Conservation (phyloP, 2,888 invertebrate genomes). For the Standfussiana lucernea region DNA sequence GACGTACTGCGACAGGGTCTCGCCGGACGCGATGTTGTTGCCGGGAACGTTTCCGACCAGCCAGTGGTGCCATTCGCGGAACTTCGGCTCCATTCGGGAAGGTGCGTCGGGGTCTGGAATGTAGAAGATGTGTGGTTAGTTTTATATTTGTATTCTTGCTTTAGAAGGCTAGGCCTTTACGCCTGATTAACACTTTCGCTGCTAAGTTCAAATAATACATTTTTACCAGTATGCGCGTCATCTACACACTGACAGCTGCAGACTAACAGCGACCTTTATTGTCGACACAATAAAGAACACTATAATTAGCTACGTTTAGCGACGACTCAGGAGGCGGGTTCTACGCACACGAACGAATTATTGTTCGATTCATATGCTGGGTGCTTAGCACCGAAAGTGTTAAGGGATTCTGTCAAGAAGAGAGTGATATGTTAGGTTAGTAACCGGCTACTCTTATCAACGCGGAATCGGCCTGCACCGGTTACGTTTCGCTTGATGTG, state of each 20-base stretch:
- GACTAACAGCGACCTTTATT: no score
- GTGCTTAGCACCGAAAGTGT: no score
- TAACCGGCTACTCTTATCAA: neutral
- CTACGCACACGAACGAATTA: no score
- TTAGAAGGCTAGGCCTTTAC: neutral
- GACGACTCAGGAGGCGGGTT: no score
- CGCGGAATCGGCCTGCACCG: neutral
- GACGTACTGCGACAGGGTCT: conserved; percentile 94
- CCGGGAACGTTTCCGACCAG: conserved; percentile 94
- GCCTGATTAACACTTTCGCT: no score
- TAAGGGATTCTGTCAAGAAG: neutral
- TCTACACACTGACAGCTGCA: no score
- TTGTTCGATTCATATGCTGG: no score
- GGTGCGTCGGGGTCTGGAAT: conserved; percentile 97
- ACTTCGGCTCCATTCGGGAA: conserved; percentile 94
- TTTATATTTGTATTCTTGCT: neutral
- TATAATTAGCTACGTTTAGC: no score
- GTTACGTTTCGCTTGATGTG: neutral
- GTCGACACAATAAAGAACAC: no score
- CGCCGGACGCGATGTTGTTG: conserved; percentile 92
- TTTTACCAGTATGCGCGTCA: no score
- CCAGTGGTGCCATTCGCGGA: conserved; percentile 98
- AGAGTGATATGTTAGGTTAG: neutral
- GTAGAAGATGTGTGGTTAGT: neutral
- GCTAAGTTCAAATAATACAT: no score